Evolutionary conservation across 2,888 invertebrate species (phyloP).

Genomic region (Drosophila anomelani): DNA sequence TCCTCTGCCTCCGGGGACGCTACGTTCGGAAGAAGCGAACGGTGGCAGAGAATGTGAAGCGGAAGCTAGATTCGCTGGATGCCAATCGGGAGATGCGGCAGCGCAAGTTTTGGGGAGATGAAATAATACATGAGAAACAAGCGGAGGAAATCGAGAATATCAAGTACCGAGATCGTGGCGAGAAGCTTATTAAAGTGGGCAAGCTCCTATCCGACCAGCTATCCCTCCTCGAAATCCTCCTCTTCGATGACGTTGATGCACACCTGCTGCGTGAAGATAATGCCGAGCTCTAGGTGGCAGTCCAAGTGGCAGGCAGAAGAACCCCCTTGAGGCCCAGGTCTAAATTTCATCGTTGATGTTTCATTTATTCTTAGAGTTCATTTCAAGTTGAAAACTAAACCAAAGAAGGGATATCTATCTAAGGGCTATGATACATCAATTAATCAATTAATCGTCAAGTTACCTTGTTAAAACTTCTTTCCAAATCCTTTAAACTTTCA

Average conservation of each 20-base stretch:
- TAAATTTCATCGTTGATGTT: not conserved
- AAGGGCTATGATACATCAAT: not conserved
- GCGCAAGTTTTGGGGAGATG: not conserved
- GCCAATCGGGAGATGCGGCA: not conserved
- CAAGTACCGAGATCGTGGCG: conserved; percentile 9
- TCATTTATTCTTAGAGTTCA: conserved; percentile 3
- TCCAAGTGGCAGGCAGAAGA: not conserved
- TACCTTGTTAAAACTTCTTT: not conserved
- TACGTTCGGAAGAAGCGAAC: conserved; percentile 46
- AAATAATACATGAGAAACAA: not conserved
- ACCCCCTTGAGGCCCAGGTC: not conserved
- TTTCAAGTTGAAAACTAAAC: not conserved
- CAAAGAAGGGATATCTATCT: not conserved
- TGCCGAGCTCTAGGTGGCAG: not conserved
- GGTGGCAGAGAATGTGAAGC: conserved; percentile 52
- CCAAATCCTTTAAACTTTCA: not conserved
- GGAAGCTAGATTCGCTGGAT: conserved; percentile 10
- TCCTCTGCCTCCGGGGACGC: conserved; percentile 36
- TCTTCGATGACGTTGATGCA: conserved; percentile 13
- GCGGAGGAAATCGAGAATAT: not conserved
- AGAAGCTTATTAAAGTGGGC: conserved; percentile 27
- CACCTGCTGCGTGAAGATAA: conserved; percentile 36
- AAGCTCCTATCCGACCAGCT: conserved; percentile 53
- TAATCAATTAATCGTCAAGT: not conserved
- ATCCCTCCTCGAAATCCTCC: conserved; percentile 10